Percentiles rank a stretch among this genome's conserved stretches.
Conservation (phyloP, 2,888 invertebrate genomes). For the Eupithecia exiguata region DNA sequence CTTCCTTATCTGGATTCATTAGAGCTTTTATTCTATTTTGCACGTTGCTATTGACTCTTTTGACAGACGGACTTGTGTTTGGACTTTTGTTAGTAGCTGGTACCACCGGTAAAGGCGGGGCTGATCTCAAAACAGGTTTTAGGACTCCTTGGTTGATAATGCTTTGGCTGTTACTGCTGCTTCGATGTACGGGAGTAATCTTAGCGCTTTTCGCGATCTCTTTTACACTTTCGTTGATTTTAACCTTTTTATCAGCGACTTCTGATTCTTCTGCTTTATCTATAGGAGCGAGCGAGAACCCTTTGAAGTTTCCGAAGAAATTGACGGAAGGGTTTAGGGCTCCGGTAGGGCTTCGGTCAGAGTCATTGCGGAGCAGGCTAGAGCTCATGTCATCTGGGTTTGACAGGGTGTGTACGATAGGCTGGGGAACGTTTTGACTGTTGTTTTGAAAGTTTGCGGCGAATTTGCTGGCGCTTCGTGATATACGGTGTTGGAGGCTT, state of each 20-base stretch:
- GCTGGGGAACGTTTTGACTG: conserved; percentile 65
- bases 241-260: conserved; percentile 29
- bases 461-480: conserved; percentile 77
- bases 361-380: conserved; percentile 84
- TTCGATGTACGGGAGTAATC: conserved; percentile 78
- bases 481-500: conserved; percentile 74
- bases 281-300: conserved; percentile 90
- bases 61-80: conserved; percentile 70
- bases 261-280: conserved; percentile 62
- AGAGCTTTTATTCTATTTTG: conserved; percentile 77
- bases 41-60: conserved; percentile 72
- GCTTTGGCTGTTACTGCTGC: conserved; percentile 71
- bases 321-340: conserved; percentile 81
- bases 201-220: conserved; percentile 78
- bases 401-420: conserved; percentile 80
- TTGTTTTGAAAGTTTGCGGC: conserved; percentile 76
- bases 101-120: conserved; percentile 87
- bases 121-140: conserved; percentile 81
- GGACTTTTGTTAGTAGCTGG: conserved; percentile 69
- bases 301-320: conserved; percentile 94
- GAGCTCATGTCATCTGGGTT: conserved; percentile 89
- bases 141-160: conserved; percentile 65
- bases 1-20: conserved; percentile 75
- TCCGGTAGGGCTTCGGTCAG: conserved; percentile 75
- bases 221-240: conserved; percentile 39